Evolutionary conservation across 2,797 vertebrate species (phyloP).

Genomic region (Peromyscus eremicus): DNA sequence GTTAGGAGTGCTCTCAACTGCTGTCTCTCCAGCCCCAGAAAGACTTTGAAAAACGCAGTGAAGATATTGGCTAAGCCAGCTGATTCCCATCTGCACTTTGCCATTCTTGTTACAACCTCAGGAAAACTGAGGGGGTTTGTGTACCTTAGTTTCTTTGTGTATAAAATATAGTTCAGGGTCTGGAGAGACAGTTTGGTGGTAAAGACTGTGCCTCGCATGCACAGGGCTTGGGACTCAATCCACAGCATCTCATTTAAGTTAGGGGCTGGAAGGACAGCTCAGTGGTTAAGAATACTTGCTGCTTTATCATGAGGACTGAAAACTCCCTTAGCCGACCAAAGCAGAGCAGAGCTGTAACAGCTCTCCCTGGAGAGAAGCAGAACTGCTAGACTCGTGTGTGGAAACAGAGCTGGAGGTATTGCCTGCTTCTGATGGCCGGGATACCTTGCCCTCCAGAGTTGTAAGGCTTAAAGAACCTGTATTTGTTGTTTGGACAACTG

Average conservation of each 20-base stretch:
- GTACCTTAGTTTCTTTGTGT: slow-evolving; percentile 13
- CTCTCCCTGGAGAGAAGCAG: not conserved
- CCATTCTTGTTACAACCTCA: not conserved
- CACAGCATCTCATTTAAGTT: not conserved
- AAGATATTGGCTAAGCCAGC: not conserved
- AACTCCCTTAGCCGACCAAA: not conserved
- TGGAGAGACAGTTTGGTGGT: not conserved
- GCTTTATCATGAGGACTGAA: not conserved
- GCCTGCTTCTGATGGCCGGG: not conserved
- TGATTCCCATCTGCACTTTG: not conserved
- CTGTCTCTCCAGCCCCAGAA: not conserved
- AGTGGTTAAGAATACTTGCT: not conserved
- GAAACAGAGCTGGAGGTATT: not conserved
- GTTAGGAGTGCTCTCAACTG: not conserved
- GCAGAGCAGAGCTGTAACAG: not conserved
- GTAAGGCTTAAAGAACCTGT: not conserved
- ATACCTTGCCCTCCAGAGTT: not conserved
- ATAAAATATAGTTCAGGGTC: not conserved
- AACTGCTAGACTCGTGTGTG: not conserved
- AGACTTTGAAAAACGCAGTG: not conserved
- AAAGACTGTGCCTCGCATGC: not conserved
- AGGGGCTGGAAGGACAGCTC: not conserved
- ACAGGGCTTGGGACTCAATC: not conserved
- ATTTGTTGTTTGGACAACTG: not conserved
- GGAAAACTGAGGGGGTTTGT: not conserved